Percentiles rank a stretch among this genome's conserved stretches.
phyloP scores from a whole-genome alignment of 2,888 invertebrate genomes.

The Philopedon plagiatum region DNA sequence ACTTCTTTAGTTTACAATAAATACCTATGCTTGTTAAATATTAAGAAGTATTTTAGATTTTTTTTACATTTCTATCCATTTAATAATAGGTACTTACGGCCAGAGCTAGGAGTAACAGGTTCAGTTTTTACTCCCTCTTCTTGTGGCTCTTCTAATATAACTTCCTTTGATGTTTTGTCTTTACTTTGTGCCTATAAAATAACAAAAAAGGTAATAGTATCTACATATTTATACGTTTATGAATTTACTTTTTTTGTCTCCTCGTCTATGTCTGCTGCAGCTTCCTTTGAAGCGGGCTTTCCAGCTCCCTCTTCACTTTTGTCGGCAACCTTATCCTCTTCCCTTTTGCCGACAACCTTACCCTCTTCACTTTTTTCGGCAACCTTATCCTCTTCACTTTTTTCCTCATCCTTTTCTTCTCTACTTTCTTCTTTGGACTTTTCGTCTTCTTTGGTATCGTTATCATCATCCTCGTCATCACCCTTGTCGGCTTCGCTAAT shows the following conservation, averaged over 20 bases:
- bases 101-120: constrained; percentile 41
- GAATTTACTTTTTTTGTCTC: constrained; percentile 13
- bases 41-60: too few relatives aligned
- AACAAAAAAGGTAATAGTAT: constrained; percentile 52
- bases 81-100: constrained; percentile 26
- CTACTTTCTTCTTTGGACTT: constrained; percentile 27
- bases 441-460: constrained; percentile 40
- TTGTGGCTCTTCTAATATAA: constrained; percentile 37
- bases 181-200: constrained; percentile 53
- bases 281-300: constrained; percentile 25
- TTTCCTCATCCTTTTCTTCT: constrained; percentile 49
- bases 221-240: background rate
- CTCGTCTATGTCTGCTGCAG: constrained; percentile 37
- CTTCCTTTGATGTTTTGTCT: constrained; percentile 51
- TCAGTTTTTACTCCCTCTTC: constrained; percentile 45
- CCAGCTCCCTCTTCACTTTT: constrained; percentile 48
- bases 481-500: constrained; percentile 46
- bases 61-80: too few relatives aligned
- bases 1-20: too few relatives aligned
- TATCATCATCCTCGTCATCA: constrained; percentile 49
- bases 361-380: constrained; percentile 52
- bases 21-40: too few relatives aligned
- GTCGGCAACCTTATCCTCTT: constrained; percentile 54
- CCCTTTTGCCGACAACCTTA: constrained; percentile 35
- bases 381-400: constrained; percentile 53